phyloP scores from a whole-genome alignment of 2,888 invertebrate species.

The Noctua janthe region DNA sequence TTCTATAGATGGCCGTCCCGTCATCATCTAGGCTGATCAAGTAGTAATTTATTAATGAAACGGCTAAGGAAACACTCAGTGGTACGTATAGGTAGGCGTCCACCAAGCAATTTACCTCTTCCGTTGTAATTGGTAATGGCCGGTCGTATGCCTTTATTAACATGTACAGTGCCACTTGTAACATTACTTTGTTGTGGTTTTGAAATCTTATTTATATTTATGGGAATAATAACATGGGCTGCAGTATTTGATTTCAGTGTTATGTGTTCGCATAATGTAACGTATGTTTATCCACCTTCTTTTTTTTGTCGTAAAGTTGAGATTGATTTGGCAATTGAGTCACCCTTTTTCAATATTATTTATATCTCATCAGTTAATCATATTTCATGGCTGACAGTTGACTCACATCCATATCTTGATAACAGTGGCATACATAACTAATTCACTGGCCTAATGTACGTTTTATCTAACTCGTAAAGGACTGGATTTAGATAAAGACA shows the following conservation, averaged over 20 bases:
- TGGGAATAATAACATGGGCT: background rate
- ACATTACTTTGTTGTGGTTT: slow-evolving; percentile 14
- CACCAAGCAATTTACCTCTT: slow-evolving; percentile 68
- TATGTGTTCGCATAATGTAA: background rate
- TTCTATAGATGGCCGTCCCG: slow-evolving; percentile 12
- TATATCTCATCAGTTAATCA: background rate
- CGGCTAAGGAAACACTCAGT: slow-evolving; percentile 65
- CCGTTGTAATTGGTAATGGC: slow-evolving; percentile 66
- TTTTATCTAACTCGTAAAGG: slow-evolving; percentile 20
- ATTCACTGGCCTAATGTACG: slow-evolving; percentile 16
- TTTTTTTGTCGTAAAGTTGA: background rate
- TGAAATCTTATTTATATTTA: slow-evolving; percentile 8
- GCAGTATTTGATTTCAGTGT: background rate
- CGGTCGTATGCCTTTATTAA: slow-evolving; percentile 38
- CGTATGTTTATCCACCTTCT: background rate
- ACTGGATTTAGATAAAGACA: slow-evolving; percentile 31
- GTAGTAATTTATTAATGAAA: slow-evolving; percentile 62
- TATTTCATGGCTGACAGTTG: slow-evolving; percentile 18
- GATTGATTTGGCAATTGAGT: background rate
- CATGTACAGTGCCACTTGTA: slow-evolving; percentile 10
- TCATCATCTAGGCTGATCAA: slow-evolving; percentile 41
- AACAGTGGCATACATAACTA: slow-evolving; percentile 20
- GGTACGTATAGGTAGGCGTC: slow-evolving; percentile 65
- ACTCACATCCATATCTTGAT: slow-evolving; percentile 36
- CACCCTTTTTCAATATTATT: background rate